Evolutionary conservation across 2,888 invertebrate species (phyloP), one percentile per base, ranked within the genome.

Genomic region (Plebejus anna): DNA sequence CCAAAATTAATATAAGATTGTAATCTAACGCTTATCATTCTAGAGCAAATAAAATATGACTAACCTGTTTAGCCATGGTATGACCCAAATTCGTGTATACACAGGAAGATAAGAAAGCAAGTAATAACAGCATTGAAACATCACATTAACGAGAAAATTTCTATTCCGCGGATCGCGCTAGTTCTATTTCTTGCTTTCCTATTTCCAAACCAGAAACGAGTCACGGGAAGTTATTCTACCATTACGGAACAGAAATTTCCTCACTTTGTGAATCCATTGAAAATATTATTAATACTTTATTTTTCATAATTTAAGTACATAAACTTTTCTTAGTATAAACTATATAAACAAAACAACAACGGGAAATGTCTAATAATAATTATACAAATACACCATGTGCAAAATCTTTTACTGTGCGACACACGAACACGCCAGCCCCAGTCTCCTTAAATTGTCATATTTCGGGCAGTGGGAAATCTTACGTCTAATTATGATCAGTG

Each of bases 241-340:
- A 81, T 82, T 78, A 81, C 82, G 89, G 91, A 94, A 94, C 93
- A 94, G 94, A 94, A 94, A 94, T 94, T 93, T 93, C 92, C 94
- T 92, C 94, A 88, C 83, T 83, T 81, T 85, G 90, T 91, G 90
- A 89, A 80, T 75, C 80, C 79, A 77, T 79, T 78, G 76, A 79
- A 76, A 80, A 70, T 78, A 78, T 32, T 32, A 32, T 80, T 66
- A 66, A 66, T 66, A 66, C 66, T 80, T 81, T 80, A 80, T 79
- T 79, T 81, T 80, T 82, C 82, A 81, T 79, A 80, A 76, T 76
- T 78, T 76, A 76, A 77, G 76, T 76, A 80, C 78, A 80, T 77
- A 79, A 47, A 80, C 77, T 78, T 78, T 78, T 42, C 73, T 32
- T 77, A 79, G 36, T 28, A 76, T 72, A 76, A 77, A 77, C 70